Percentiles rank a stretch among this genome's conserved stretches.
Conservation (phyloP, 1,140 invertebrate species). For the Monochamus saltuarius region DNA sequence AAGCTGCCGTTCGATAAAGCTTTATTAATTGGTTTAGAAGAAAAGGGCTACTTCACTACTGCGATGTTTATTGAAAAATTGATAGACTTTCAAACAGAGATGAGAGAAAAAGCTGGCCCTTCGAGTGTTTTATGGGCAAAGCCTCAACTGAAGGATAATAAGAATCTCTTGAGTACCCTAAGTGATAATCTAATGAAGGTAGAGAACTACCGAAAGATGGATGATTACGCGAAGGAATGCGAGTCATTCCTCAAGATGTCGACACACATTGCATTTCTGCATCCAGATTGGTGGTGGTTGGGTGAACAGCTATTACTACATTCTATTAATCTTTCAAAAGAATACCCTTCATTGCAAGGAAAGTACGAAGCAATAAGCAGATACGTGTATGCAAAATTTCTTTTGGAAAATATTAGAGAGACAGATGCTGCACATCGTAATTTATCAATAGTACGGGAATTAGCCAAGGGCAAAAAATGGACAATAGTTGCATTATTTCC, state of each 20-base stretch:
- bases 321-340: slow-evolving; percentile 50
- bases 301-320: slow-evolving; percentile 58
- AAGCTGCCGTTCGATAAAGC: slow-evolving; percentile 56
- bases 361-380: slow-evolving; percentile 54
- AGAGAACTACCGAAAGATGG: slow-evolving; percentile 48
- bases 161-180: slow-evolving; percentile 54
- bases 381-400: slow-evolving; percentile 58
- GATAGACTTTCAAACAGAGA: slow-evolving; percentile 56
- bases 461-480: slow-evolving; percentile 49
- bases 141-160: slow-evolving; percentile 49
- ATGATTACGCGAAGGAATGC: slow-evolving; percentile 43
- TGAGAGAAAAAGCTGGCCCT: slow-evolving; percentile 52
- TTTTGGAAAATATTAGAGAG: slow-evolving; percentile 55
- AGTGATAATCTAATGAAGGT: slow-evolving; percentile 49
- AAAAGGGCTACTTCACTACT: slow-evolving; percentile 53
- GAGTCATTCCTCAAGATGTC: slow-evolving; percentile 53
- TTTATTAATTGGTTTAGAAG: slow-evolving; percentile 56
- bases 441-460: slow-evolving; percentile 41
- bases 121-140: slow-evolving; percentile 48
- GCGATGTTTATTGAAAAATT: slow-evolving; percentile 55
- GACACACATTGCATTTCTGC: slow-evolving; percentile 53
- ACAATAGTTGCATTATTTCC: slow-evolving; percentile 35
- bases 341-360: slow-evolving; percentile 52
- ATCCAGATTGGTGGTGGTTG: slow-evolving; percentile 60
- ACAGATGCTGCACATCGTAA: slow-evolving; percentile 39